Evolutionary conservation across 1,140 invertebrate species (phyloP).

Genomic region (Drosophila nigromelanica): DNA sequence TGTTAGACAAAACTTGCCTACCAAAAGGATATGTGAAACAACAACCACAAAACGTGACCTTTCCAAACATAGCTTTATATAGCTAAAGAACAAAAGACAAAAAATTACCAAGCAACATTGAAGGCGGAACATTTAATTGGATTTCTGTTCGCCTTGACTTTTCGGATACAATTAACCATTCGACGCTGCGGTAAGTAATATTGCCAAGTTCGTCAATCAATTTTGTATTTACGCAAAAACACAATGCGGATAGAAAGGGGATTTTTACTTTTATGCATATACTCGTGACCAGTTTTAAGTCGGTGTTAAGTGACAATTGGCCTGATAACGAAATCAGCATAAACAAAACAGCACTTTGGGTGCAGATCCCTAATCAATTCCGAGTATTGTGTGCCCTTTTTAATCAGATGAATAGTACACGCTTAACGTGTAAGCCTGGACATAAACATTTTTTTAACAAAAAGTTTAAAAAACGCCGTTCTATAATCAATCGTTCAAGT

Average conservation of each 20-base stretch:
- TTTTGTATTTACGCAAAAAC: background rate
- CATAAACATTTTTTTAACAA: background rate
- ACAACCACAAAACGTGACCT: conserved; percentile 53
- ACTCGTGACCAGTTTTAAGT: background rate
- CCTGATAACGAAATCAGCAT: conserved; percentile 25
- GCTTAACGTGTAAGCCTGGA: background rate
- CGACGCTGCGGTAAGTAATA: conserved; percentile 57
- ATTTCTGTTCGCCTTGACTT: conserved; percentile 54
- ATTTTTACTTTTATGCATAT: conserved; percentile 4
- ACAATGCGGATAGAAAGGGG: background rate
- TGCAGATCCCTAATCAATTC: conserved; percentile 18
- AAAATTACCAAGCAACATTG: conserved; percentile 13
- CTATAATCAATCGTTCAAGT: background rate
- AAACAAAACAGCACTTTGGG: conserved; percentile 1
- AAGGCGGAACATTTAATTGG: conserved; percentile 63
- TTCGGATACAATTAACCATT: conserved; percentile 48
- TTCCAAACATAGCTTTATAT: conserved; percentile 58
- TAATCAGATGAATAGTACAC: conserved; percentile 1
- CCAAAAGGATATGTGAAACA: conserved; percentile 64
- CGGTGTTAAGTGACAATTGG: background rate
- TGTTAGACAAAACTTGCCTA: conserved; percentile 38
- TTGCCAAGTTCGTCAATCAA: conserved; percentile 2
- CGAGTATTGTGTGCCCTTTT: background rate
- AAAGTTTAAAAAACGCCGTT: background rate
- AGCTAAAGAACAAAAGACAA: conserved; percentile 33